These are phyloP conservation scores for Platyrinchus mystaceus DNA, from an alignment of 2,797 vertebrate genomes.

Conservation along the genomic window DNA sequence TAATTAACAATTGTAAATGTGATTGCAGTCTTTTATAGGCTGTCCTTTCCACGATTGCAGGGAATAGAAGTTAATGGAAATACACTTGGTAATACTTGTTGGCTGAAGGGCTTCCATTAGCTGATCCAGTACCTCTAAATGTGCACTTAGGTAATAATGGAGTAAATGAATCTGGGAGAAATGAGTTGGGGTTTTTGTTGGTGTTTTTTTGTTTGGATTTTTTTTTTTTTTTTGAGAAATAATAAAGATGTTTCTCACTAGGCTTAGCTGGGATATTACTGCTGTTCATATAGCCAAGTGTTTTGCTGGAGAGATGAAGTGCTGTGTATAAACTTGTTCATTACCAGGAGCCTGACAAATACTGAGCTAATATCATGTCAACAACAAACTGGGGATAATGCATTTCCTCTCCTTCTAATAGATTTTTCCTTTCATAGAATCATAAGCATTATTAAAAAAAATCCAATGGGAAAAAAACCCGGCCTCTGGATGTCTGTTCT, in stretches of 20 bases:
- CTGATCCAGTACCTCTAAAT: conserved; percentile 9
- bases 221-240: neutral
- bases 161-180: neutral
- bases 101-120: conserved; percentile 47
- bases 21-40: neutral
- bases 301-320: conserved; percentile 14
- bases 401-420: conserved; percentile 2
- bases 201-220: too few relatives aligned
- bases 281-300: neutral
- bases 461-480: neutral
- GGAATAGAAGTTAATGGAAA: conserved; percentile 47
- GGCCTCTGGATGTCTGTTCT: accelerated
- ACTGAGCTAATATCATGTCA: conserved; percentile 1
- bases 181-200: neutral
- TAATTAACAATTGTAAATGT: conserved; percentile 55
- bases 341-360: conserved; percentile 29
- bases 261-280: conserved; percentile 7
- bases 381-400: conserved; percentile 18
- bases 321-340: neutral
- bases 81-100: neutral
- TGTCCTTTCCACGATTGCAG: neutral
- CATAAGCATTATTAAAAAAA: neutral
- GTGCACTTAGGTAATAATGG: neutral
- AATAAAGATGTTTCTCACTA: conserved; percentile 13
- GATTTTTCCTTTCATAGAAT: conserved; percentile 13